Evolutionary conservation across 2,113 vertebrate species (phyloP).

Genomic region (Poeciliopsis occidentalis): DNA sequence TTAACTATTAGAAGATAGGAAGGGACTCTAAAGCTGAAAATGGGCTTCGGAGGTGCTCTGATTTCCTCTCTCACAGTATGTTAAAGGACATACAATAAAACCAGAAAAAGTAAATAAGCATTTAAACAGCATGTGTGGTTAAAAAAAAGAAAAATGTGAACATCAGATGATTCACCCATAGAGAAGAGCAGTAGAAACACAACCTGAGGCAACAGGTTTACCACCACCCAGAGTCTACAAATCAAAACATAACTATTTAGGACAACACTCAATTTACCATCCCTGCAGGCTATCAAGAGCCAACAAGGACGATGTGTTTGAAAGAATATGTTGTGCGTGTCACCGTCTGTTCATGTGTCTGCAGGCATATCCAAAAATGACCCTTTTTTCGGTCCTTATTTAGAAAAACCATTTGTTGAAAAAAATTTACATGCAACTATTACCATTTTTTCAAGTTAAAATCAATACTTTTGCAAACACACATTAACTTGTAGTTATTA

Average conservation of each 20-base stretch:
- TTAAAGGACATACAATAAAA: constrained; percentile 1
- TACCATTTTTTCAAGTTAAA: background rate
- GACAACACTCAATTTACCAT: constrained; percentile 23
- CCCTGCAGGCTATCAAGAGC: constrained; percentile 9
- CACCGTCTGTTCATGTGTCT: constrained; percentile 7
- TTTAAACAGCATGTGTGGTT: constrained; percentile 14
- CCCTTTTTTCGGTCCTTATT: constrained; percentile 11
- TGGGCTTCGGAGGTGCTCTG: background rate
- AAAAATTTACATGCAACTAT: background rate
- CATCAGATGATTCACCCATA: constrained; percentile 6
- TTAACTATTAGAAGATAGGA: background rate
- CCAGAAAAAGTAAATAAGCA: constrained; percentile 1
- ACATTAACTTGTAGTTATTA: background rate
- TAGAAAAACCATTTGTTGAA: background rate
- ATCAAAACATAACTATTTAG: constrained; percentile 34
- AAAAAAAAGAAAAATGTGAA: constrained; percentile 23
- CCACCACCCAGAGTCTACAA: constrained; percentile 18
- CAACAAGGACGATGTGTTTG: constrained; percentile 7
- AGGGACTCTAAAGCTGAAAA: background rate
- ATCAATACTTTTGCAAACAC: background rate
- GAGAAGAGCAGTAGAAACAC: constrained; percentile 12
- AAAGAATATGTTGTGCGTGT: constrained; percentile 20
- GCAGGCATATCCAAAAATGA: constrained; percentile 1
- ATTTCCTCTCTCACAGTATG: background rate
- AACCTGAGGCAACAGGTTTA: constrained; percentile 39